Evolutionary conservation across 2,113 vertebrate genomes (phyloP), one percentile per base, ranked within the genome.

Genomic region (Mormoops blainvillei): DNA sequence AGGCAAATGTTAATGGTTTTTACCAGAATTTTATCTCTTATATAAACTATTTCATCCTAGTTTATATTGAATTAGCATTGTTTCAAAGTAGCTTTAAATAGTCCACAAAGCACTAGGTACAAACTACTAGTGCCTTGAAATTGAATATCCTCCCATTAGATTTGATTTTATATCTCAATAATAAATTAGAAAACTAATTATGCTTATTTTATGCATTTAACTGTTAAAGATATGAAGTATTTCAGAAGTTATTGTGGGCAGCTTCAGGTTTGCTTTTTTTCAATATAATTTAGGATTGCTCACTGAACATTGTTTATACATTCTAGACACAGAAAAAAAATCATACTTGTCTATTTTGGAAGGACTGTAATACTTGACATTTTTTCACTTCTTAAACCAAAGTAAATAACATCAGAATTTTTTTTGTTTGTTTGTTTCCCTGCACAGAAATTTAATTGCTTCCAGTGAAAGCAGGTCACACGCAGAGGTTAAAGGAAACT

Each of bases 321-420:
- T 78, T 83, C 4, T 7, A 91, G 61, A 31, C 14, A 48, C 15
- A 68, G 28, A 68, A 88, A 85, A 3, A 87, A 54, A 4, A 93
- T 85, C 36, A 38, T 82, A 61, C 18, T 45, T 58, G 50, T 73
- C 14, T 87, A 45, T 74, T 94, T 84, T 78, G 56, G 70, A 56
- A 77, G 7, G 56, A 71, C 15, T 74, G 11, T 74, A 48, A 81
- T 76, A 70, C 9, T 89, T 95, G 88, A 74, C 38, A 91, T 74
- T 91, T 95, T 95, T 89, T 76, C 12, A 88, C 20, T 88, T 94
- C 22, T 28, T 56, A 61, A 73, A 33, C 11, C 73, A 94, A 93
- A 19, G 43, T 74, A 96, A 96, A 96, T 97, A 95, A 81, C 28
- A 96, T 92, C 41, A 81, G 61, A 71, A 92, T 91, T 74, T 41